Conservation (phyloP, 2,113 vertebrate genomes). For the Himantopus leucocephalus region DNA sequence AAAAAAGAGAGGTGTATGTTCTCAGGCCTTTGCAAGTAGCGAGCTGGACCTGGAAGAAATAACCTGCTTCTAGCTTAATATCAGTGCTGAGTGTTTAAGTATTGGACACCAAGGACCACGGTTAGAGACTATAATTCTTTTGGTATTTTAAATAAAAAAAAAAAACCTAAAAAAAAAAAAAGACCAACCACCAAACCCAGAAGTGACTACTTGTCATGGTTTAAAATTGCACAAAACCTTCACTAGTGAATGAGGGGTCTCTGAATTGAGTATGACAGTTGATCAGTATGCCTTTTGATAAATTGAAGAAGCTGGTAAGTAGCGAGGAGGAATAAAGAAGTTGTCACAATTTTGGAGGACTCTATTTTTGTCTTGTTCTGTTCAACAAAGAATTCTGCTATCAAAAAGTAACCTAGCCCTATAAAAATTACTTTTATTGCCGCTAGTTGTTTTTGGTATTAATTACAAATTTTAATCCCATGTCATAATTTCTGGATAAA, state of each 20-base stretch:
- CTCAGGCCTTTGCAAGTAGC: not conserved
- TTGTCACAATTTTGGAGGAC: not conserved
- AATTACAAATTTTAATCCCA: constrained; percentile 13
- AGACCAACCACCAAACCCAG: too few relatives aligned
- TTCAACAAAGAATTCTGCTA: not conserved
- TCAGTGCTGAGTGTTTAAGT: not conserved
- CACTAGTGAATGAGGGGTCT: not conserved
- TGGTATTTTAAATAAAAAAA: not conserved
- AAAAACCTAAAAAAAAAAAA: not conserved
- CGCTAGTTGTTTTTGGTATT: not conserved
- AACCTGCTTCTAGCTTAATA: not conserved
- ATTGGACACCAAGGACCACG: not conserved
- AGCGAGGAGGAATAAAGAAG: not conserved
- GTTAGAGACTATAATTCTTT: not conserved
- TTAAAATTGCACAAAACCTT: not conserved
- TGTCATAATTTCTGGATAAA: constrained; percentile 47
- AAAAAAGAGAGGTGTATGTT: not conserved
- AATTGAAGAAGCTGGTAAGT: constrained; percentile 34
- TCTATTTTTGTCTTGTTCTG: not conserved
- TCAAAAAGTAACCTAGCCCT: not conserved
- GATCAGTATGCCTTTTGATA: not conserved
- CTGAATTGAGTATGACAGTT: not conserved
- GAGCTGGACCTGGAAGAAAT: not conserved
- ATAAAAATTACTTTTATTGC: not conserved
- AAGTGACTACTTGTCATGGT: not conserved